Base-by-base conservation (phyloP, 2,888 invertebrate species). In the Aethes cnicana region DNA sequence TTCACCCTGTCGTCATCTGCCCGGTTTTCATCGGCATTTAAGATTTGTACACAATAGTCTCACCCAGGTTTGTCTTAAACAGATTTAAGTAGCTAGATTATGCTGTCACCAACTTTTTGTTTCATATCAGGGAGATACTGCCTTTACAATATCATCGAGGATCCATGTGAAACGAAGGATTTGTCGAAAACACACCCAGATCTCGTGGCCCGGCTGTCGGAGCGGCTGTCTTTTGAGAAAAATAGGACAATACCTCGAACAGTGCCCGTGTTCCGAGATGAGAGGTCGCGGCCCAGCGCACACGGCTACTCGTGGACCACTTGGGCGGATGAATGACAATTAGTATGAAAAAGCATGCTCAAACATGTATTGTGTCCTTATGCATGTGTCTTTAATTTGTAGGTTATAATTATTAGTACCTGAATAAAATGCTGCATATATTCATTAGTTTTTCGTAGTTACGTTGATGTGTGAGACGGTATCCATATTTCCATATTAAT, bases 131-230 rank as follows among this genome's bases (percentile, higher is more conserved):
- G 46, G 14, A 52, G 18, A 4, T n/a, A 8, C n/a, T 52, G 52
- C 7, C 46, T 52, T 7, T 52, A 52, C 25, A 33, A 52, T 16
- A 21, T 52, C 20, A 26, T 25, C 8, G 39, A 46, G 17, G 52
- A 52, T 26, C 52, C 52, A 9, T 52, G 52, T n/a, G 52, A 52
- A 39, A 39, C 39, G 5, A 52, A 37, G 11, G 52, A 52, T 16
- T 44, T 52, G n/a, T 39, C 52, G 9, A 7, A 26, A 39, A 5
- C 7, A 1, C 20, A 52, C 11, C 44, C 52, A 46, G 46, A 39
- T 3, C 25, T 39, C 1, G 46, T 52, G 6, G 9, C 17, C 8
- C 25, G 16, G 11, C 9, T 52, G 11, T 8, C 11, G 7, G 11
- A 20, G 8, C 36, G 20, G 18, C 9, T 52, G 20, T 30, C 32